Percentiles rank a stretch among this genome's conserved stretches.
Evolutionary conservation across 2,888 invertebrate species (phyloP).

Genomic region (Pediacus dermestoides): DNA sequence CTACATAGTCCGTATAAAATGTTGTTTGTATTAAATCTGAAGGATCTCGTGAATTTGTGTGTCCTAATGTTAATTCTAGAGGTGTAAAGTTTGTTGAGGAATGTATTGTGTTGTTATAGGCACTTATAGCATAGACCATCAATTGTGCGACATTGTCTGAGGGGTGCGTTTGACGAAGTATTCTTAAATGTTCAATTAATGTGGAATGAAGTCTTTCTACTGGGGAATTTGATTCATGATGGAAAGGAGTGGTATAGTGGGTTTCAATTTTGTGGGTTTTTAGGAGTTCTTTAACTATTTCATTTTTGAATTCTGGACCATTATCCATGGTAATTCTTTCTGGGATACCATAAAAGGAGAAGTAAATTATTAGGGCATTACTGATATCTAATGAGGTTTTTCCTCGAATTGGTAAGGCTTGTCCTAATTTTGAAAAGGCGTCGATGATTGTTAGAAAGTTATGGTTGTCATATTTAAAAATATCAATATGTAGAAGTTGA

Average conservation of each 20-base stretch:
- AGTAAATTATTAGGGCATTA: too few species aligned
- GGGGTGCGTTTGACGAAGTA: not conserved
- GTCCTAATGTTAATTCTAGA: too few species aligned
- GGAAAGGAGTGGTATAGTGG: slow-evolving; percentile 3
- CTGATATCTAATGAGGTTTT: too few species aligned
- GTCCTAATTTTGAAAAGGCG: too few species aligned
- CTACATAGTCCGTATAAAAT: too few species aligned
- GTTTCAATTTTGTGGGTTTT: slow-evolving; percentile 6
- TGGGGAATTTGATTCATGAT: slow-evolving; percentile 2
- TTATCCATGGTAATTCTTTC: slow-evolving; percentile 2
- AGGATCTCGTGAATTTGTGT: too few species aligned
- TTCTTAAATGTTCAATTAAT: slow-evolving; percentile 3
- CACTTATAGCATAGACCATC: slow-evolving; percentile 2
- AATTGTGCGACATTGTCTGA: not conserved
- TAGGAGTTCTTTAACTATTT: slow-evolving; percentile 1
- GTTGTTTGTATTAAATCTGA: too few species aligned
- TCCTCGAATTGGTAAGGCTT: too few species aligned
- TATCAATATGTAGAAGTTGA: too few species aligned
- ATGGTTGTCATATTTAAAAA: too few species aligned
- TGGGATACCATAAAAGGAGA: not conserved
- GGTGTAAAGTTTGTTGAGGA: slow-evolving; percentile 5
- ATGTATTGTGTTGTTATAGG: slow-evolving; percentile 5
- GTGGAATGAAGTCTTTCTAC: slow-evolving; percentile 6
- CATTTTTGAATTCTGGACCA: slow-evolving; percentile 4
- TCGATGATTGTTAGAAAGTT: too few species aligned